A percentile compares a stretch with the other conserved stretches of the same genome.
These are phyloP conservation scores for Scopus umbretta DNA, from an alignment of 2,113 vertebrate species.

Conservation along the genomic window DNA sequence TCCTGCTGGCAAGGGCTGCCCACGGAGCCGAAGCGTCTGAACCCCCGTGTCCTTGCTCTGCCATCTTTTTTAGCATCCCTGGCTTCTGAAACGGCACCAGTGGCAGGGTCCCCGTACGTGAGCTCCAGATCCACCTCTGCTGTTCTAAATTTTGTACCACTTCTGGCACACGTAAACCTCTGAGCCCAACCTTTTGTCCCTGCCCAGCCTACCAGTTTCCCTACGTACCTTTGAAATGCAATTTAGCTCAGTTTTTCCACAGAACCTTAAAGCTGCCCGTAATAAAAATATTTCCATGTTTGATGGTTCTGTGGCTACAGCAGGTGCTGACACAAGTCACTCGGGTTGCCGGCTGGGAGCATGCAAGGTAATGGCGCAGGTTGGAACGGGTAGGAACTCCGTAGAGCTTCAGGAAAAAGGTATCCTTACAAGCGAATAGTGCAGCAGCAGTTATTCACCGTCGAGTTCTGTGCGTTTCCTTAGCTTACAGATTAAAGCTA, in stretches of 20 bases:
- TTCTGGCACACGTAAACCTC: neutral
- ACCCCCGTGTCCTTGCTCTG: fast-evolving
- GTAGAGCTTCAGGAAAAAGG: neutral
- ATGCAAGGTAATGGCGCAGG: neutral
- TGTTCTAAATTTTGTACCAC: neutral
- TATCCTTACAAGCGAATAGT: neutral
- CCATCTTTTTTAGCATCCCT: neutral
- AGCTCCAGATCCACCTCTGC: neutral
- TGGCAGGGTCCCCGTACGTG: neutral
- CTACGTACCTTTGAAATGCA: fast-evolving
- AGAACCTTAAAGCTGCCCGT: neutral
- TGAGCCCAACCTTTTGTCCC: neutral
- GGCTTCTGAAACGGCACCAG: neutral
- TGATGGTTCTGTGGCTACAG: neutral
- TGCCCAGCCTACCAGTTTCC: neutral
- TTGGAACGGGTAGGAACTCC: neutral
- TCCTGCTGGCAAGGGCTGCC: neutral
- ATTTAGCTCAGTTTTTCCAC: neutral
- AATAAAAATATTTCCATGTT: neutral
- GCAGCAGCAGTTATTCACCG: neutral
- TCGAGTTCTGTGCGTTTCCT: neutral
- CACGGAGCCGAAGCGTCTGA: neutral
- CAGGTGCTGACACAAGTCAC: neutral
- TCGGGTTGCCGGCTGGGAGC: neutral
- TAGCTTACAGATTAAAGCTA: neutral